These are phyloP conservation scores for Willisornis vidua DNA, from an alignment of 2,113 vertebrate species.

Conservation along the genomic window DNA sequence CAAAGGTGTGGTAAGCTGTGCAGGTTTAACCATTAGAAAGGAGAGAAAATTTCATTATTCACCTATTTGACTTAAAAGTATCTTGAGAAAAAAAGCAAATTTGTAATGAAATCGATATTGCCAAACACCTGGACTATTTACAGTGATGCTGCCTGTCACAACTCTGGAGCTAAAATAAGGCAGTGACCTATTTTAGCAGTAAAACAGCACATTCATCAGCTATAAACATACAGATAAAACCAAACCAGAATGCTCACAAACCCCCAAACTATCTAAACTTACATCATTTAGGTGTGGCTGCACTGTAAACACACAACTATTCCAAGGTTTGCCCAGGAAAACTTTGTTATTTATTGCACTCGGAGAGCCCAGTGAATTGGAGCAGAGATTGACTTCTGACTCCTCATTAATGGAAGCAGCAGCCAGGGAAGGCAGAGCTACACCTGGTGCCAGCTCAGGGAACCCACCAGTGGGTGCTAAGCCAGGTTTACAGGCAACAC, in stretches of 20 bases:
- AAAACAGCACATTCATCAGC: not conserved
- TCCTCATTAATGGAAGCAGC: not conserved
- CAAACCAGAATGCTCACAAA: not conserved
- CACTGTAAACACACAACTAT: not conserved
- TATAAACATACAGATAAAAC: not conserved
- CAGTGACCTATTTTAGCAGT: conserved; percentile 48
- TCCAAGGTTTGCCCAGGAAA: not conserved
- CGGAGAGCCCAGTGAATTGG: not conserved
- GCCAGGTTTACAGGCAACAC: not conserved
- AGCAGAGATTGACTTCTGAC: conserved; percentile 4
- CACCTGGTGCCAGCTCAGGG: not conserved
- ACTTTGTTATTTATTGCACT: not conserved
- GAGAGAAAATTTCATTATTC: not conserved
- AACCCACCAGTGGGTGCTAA: not conserved
- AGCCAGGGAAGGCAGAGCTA: not conserved
- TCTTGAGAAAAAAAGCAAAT: not conserved
- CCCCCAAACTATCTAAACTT: not conserved
- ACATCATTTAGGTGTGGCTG: rapidly evolving
- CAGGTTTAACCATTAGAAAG: not conserved
- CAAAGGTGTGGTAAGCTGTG: not conserved
- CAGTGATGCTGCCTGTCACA: not conserved
- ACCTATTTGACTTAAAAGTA: not conserved
- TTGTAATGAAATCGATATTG: not conserved
- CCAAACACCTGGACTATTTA: not conserved
- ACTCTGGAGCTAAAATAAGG: not conserved